Evolutionary conservation across 2,888 invertebrate genomes (phyloP).

Genomic region (Euzetes globulus): DNA sequence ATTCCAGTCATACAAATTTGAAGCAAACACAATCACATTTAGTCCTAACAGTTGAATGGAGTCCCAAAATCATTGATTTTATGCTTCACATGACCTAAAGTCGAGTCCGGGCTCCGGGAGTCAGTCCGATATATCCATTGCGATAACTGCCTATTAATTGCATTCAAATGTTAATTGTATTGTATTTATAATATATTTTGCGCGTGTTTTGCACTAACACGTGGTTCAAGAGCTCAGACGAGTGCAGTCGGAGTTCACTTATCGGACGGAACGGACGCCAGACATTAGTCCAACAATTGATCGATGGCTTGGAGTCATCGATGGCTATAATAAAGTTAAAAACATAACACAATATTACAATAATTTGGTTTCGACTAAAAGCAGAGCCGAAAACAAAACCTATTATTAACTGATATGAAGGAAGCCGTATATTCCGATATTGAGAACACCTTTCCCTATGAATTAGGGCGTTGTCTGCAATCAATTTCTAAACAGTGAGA

Average conservation of each 20-base stretch:
- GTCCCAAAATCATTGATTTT: background rate
- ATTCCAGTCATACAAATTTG: background rate
- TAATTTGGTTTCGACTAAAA: background rate
- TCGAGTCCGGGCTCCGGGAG: background rate
- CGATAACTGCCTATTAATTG: constrained; percentile 17
- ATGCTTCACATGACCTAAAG: background rate
- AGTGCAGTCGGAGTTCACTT: background rate
- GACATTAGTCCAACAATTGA: constrained; percentile 6
- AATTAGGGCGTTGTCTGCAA: constrained; percentile 29
- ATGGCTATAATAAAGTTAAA: constrained; percentile 4
- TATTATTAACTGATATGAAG: background rate
- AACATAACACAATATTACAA: background rate
- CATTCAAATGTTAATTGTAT: constrained; percentile 23
- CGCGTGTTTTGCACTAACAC: constrained; percentile 25
- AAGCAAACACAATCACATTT: constrained; percentile 3
- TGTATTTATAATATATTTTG: constrained; percentile 14
- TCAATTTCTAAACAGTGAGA: background rate
- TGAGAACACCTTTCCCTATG: constrained; percentile 13
- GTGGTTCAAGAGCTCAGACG: background rate
- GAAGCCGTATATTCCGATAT: background rate
- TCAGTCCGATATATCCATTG: background rate
- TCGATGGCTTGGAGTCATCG: background rate
- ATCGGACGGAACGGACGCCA: background rate
- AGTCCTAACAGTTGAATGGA: background rate
- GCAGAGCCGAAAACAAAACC: background rate